phyloP scores from a whole-genome alignment of 2,113 vertebrate species.

The Pan troglodytes region NHGRI_mPanTro3-v2.1_pri NC_072408.2:30757001-30757500 shows the following conservation, averaged over 20 bases:
- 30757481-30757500: neutral
- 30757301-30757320: neutral
- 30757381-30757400: neutral
- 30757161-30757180: neutral
- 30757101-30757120: neutral
- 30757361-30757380: neutral
- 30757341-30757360: neutral
- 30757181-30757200: neutral
- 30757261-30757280: neutral
- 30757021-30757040: neutral
- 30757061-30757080: neutral
- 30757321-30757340: neutral
- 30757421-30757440: neutral
- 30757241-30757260: neutral
- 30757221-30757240: neutral
- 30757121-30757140: neutral
- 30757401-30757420: neutral
- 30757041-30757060: neutral
- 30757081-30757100: constrained; percentile 9
- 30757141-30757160: neutral
- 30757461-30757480: neutral
- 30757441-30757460: neutral
- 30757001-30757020: neutral
- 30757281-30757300: neutral
- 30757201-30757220: neutral